Conservation (phyloP, 2,888 invertebrate species). For the Netelia virgata region DNA sequence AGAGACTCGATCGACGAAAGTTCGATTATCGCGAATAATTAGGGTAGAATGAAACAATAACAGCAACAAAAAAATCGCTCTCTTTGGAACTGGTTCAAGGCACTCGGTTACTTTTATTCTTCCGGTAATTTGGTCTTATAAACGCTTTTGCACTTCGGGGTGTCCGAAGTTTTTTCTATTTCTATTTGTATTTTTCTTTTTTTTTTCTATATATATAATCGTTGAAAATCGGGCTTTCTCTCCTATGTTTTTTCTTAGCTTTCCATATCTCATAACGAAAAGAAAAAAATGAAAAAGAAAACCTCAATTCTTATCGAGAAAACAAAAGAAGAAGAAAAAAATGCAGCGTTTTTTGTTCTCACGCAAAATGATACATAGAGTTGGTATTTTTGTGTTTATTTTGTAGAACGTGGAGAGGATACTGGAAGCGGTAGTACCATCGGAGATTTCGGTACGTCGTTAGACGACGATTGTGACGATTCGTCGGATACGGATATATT, state of each 20-base stretch:
- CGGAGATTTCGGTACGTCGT: constrained; percentile 77
- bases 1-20: background rate
- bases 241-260: constrained; percentile 71
- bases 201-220: constrained; percentile 5
- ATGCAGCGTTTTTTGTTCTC: background rate
- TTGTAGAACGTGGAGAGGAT: constrained; percentile 81
- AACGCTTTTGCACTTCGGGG: too few species aligned
- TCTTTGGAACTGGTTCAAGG: constrained; percentile 31
- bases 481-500: constrained; percentile 86
- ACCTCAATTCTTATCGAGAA: background rate
- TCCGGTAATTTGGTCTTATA: background rate
- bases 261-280: constrained; percentile 41
- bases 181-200: background rate
- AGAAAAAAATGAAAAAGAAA: constrained; percentile 16
- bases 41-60: background rate
- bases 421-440: constrained; percentile 75
- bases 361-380: constrained; percentile 51
- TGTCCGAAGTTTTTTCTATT: background rate
- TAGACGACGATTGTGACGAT: constrained; percentile 80
- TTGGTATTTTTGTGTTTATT: constrained; percentile 77
- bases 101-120: constrained; percentile 34
- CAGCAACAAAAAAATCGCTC: background rate
- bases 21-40: constrained; percentile 8
- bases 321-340: background rate
- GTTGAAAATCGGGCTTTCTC: constrained; percentile 72